phyloP scores from a whole-genome alignment of 2,797 vertebrate genomes.

The Esox lucius region DNA sequence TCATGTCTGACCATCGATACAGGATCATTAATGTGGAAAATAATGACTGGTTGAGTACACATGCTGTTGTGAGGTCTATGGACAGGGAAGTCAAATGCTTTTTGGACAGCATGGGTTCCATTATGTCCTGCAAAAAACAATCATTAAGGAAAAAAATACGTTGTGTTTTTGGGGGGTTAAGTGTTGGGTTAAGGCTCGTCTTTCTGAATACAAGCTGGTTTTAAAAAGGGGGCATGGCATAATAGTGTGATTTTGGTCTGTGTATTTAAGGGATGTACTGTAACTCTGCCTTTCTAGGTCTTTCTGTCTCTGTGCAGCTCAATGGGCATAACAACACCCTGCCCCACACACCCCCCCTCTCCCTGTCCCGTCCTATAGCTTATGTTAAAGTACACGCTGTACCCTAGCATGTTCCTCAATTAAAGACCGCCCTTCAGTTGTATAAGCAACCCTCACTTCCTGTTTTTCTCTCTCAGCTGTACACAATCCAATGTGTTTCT shows the following conservation, averaged over 20 bases:
- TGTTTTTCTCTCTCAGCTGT: background rate
- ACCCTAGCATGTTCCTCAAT: conserved; percentile 9
- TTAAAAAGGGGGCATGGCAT: too few relatives aligned
- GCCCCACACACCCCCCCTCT: background rate
- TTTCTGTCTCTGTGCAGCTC: background rate
- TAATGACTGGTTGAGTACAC: too few relatives aligned
- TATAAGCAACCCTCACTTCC: conserved; percentile 14
- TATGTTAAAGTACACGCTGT: conserved; percentile 19
- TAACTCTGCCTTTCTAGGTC: background rate
- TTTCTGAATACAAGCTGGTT: too few relatives aligned
- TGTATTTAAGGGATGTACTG: background rate
- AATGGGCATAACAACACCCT: background rate
- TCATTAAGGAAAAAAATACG: too few relatives aligned
- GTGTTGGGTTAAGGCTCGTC: too few relatives aligned
- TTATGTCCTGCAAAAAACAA: too few relatives aligned
- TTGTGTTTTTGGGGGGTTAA: too few relatives aligned
- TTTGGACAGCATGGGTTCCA: too few relatives aligned
- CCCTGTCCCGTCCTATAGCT: background rate
- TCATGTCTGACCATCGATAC: too few relatives aligned
- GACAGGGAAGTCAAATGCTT: too few relatives aligned
- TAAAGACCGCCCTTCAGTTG: background rate
- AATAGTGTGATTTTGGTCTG: background rate
- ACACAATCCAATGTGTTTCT: background rate
- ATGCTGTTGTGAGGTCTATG: too few relatives aligned
- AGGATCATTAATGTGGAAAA: too few relatives aligned